Evolutionary conservation across 2,113 vertebrate genomes (phyloP), one percentile per base, ranked within the genome.

Genomic region (Aythya baeri): DNA sequence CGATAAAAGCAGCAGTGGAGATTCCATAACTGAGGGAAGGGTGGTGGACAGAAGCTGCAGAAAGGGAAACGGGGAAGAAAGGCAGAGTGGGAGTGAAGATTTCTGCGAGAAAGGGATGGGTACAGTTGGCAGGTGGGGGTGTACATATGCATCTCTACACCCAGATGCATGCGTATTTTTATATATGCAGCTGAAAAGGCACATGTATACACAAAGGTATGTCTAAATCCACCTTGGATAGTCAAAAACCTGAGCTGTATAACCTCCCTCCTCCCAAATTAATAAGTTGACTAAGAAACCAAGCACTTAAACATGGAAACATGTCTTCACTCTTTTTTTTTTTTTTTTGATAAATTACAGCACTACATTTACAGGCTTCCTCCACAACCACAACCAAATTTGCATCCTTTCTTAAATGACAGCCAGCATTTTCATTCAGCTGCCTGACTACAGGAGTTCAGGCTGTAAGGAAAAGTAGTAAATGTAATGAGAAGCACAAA

Each of bases 41-140:
- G 43, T 55, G 31, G 36, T 89, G 89, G 83, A 83, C 27, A 65
- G 73, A 95, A 93, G 59, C 2, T 88, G 44, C 62, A 95, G 71
- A 71, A 88, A 88, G 52, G 74, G 29, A 78, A 88, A 90, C 1
- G 2, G 72, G 68, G 79, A 85, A 94, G 59, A 88, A 87, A 94
- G 27, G 77, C 68, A 92, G 68, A 74, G 29, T 14, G 52, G 29
- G 36, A 93, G 31, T n/a, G 58, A 72, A 94, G 54, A 58, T 49
- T 93, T 91, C 59, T 83, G 50, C 68, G 68, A 95, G 81, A 89
- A 94, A 26, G 18, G 26, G 59, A 18, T 90, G 62, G 63, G 31
- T 81, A 52, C 26, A 70, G 32, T 43, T 93, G 88, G 74, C 50
- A 91, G 73, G 46, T 94, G 87, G 82, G 87, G 83, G 81, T 86